Percentiles rank a stretch among this genome's conserved stretches.
Evolutionary conservation across 2,113 vertebrate genomes (phyloP).

Genomic region (Hystrix brachyura): DNA sequence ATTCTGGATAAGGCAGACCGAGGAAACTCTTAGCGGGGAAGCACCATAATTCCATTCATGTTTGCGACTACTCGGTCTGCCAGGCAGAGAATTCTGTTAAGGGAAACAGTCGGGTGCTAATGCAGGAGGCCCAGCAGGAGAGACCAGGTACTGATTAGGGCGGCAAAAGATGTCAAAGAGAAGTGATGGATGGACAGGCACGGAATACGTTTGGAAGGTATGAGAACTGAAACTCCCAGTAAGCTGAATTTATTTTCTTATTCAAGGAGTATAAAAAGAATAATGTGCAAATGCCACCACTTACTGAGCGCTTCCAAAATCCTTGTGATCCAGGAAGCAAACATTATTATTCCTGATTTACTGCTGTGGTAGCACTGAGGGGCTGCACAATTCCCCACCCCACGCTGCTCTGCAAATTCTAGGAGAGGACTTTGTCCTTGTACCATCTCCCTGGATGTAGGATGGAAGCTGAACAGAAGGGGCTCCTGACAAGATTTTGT

Average conservation of each 20-base stretch:
- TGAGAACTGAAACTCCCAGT: neutral
- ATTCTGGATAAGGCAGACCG: neutral
- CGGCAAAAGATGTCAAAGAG: neutral
- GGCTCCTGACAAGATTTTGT: neutral
- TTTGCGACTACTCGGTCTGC: neutral
- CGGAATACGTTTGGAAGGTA: neutral
- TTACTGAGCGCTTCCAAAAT: neutral
- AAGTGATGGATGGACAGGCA: neutral
- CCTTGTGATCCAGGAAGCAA: neutral
- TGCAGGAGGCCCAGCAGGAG: neutral
- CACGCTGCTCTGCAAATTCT: neutral
- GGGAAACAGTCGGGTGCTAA: neutral
- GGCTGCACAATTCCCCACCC: neutral
- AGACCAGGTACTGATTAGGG: neutral
- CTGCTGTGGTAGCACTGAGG: neutral
- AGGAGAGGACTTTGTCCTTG: neutral
- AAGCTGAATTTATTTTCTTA: conserved; percentile 18
- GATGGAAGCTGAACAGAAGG: neutral
- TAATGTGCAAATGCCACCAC: neutral
- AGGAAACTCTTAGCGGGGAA: neutral
- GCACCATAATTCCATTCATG: neutral
- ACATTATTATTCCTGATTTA: neutral
- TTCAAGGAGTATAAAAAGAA: neutral
- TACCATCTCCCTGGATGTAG: neutral
- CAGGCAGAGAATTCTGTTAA: neutral